Base-by-base conservation (phyloP, 2,797 vertebrate genomes). In the Harpagifer antarcticus region DNA sequence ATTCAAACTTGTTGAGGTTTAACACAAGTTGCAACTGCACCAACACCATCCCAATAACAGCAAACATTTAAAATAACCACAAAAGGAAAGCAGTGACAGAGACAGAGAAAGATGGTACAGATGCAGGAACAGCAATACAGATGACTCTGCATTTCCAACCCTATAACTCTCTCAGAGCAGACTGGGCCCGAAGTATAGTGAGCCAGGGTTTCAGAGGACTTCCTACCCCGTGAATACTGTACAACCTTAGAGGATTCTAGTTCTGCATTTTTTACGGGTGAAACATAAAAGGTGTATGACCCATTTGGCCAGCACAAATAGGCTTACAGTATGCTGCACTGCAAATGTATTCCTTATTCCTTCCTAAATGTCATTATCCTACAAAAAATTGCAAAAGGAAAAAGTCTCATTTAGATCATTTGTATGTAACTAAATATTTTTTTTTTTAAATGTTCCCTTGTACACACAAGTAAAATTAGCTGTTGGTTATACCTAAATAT, bases 161-260 rank as follows among this genome's bases (percentile, higher is more conserved):
- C 53, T 33, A 57, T 81, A 86, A 86, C 64, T 91, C 76, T 89
- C 65, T 78, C 45, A 73, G 60, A 13, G 27, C 52, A 78, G 23
- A 79, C 52, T 53, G 16, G 11, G 31, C 12, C 0, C 8, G 72
- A 62, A 83, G 54, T 67, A 57, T 42, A 42, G 75, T 40, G 19
- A 20, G 66, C 33, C 0, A 50, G 31, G 15, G 20, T 23, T 76
- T 71, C 31, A 76, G 53, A 64, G 47, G 45, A 42, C 49, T 13
- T 43, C 42, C 58, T 9, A 53, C 19, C 45, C 19, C 52, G 0
- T 37, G 17, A 68, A 61, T 47, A 47, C 14, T 37, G 3, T 37
- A 27, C 37, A 69, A 37, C 7, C 4, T 44, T 40, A 17, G 4
- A 10, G 3, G 40, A 53, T 14, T 48, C 3, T 23, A 42, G 15